Evolutionary conservation across 1,140 invertebrate species (phyloP).

Genomic region (Dreissena polymorpha): DNA sequence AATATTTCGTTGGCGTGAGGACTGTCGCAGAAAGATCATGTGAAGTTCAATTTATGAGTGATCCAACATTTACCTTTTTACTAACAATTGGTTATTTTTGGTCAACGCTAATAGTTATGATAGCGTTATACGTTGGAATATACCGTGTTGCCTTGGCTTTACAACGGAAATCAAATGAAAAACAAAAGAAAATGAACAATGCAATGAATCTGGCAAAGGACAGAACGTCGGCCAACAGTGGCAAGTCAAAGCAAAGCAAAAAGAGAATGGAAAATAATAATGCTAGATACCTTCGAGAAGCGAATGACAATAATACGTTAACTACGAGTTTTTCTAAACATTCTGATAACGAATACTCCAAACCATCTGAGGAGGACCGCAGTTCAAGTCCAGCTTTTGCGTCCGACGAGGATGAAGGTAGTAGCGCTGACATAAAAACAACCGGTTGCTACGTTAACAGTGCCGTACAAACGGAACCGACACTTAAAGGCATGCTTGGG

Average conservation of each 20-base stretch:
- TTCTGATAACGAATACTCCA: constrained; percentile 71
- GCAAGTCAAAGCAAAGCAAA: constrained; percentile 50
- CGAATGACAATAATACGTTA: constrained; percentile 58
- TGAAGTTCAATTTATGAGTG: constrained; percentile 98
- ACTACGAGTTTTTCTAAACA: constrained; percentile 72
- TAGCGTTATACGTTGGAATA: constrained; percentile 94
- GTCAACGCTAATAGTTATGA: constrained; percentile 86
- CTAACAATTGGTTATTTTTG: constrained; percentile 99
- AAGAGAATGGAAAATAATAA: constrained; percentile 61
- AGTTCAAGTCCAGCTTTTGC: constrained; percentile 95
- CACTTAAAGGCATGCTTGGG: constrained; percentile 65
- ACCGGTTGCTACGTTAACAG: constrained; percentile 72
- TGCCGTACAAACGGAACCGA: constrained; percentile 68
- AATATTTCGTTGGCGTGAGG: constrained; percentile 94
- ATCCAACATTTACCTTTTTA: constrained; percentile 98
- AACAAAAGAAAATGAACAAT: constrained; percentile 82
- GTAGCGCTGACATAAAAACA: constrained; percentile 72
- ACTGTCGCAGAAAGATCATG: constrained; percentile 89
- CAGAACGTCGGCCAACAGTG: constrained; percentile 44
- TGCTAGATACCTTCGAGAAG: constrained; percentile 51
- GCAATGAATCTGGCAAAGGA: constrained; percentile 69
- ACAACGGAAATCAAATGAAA: constrained; percentile 95
- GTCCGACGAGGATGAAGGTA: constrained; percentile 89
- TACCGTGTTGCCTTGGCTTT: constrained; percentile 99
- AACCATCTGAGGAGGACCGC: constrained; percentile 85